Evolutionary conservation across 2,113 vertebrate species (phyloP).

Genomic region (Coptodon bakossiorum): DNA sequence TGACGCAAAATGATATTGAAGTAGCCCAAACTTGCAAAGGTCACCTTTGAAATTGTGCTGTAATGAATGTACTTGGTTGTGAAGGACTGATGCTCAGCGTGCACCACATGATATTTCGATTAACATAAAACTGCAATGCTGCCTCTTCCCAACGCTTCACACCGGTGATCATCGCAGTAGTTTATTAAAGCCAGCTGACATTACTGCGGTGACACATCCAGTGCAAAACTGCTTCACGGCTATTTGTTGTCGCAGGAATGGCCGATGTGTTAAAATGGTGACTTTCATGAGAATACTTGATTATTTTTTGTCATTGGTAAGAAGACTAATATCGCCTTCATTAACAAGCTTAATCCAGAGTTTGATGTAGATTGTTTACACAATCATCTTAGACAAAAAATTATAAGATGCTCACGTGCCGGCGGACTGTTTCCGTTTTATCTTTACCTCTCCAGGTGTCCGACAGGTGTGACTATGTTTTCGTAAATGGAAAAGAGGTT

Average conservation of each 20-base stretch:
- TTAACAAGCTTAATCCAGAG: neutral
- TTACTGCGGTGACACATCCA: constrained; percentile 44
- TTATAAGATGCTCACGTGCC: neutral
- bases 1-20: constrained; percentile 23
- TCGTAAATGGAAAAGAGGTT: constrained; percentile 90
- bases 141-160: constrained; percentile 40
- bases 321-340: constrained; percentile 23
- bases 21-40: constrained; percentile 46
- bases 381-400: constrained; percentile 3
- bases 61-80: constrained; percentile 47
- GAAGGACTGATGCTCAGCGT: constrained; percentile 49
- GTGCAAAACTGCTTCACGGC: constrained; percentile 29
- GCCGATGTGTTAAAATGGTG: constrained; percentile 42
- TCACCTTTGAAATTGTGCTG: constrained; percentile 52
- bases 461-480: constrained; percentile 89
- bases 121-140: constrained; percentile 64
- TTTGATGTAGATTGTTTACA: constrained; percentile 25
- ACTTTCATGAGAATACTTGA: constrained; percentile 46
- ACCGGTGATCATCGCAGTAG: constrained; percentile 49
- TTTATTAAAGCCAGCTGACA: constrained; percentile 60
- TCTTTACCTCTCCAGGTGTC: constrained; percentile 77
- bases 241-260: constrained; percentile 48
- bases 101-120: constrained; percentile 58
- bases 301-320: constrained; percentile 37
- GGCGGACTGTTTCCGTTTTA: neutral